Evolutionary conservation across 1,140 invertebrate genomes (phyloP), one percentile per base, ranked within the genome.

Genomic region (Chionoecetes opilio): DNA sequence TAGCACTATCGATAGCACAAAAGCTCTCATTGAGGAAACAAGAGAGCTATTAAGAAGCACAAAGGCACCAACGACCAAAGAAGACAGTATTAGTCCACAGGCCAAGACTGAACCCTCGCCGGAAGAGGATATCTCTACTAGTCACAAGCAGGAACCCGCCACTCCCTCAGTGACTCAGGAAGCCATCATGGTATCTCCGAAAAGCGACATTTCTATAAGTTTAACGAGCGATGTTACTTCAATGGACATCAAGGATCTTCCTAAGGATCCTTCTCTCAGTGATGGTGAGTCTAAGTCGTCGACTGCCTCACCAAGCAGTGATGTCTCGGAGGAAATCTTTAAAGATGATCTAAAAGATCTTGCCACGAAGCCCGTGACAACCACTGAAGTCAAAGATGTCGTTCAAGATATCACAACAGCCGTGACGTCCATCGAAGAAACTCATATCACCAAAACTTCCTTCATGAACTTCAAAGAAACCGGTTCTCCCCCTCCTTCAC

Each of bases 1-100:
- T 92, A 95, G 94, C 38, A 87, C 32, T n/a, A 29, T 87, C 86
- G 94, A 95, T 92, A 95, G 94, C 94, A 95, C 94, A 95, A 95
- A 95, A 88, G 82, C 91, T n/a, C 46, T 95, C 11, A 92, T 92
- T 82, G 94, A 95, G 17, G 82, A 92, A 88, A 37, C 91, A 82
- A 94, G 53, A 90, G 89, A 92, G 6, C 21, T 95, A 85, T 75
- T 53, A n/a, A 26, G 34, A 63, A 95, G 94, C 94, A 95, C 94
- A 95, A 95, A 95, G 90, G n/a, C 90, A 82, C 75, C 31, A 63
- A 35, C 32, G 31, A 91, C 82, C 14, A 82, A 63, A 92, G 37
- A 31, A 75, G 89, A 91, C 35, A 92, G 84, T 38, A 29, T 38
- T n/a, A 32, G 46, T 31, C 14, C 37, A 91, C 46, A 95, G 53